Base-by-base conservation (phyloP, 2,797 vertebrate genomes). In the Synaphobranchus kaupii region DNA sequence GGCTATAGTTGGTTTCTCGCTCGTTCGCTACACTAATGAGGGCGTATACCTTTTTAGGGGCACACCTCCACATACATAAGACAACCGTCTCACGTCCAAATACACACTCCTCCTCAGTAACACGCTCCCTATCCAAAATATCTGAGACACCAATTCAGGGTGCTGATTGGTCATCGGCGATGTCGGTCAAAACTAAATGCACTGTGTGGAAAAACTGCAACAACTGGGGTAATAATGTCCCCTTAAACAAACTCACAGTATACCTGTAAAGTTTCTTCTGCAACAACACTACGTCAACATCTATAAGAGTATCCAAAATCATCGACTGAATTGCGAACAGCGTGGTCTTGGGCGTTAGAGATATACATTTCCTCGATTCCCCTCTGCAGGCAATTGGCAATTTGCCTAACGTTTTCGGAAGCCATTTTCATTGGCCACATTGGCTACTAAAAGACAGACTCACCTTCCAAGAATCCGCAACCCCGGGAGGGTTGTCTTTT, bases 351-450 rank as follows among this genome's bases (percentile, higher is more conserved):
- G n/a, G 8, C 80, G 25, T 56, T 13, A 56, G 60, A 34, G 63
- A n/a, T 31, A 28, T 52, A 84, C 22, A 60, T 86, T 87, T 31
- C 71, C 84, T 83, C 84, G 83, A 58, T 76, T 87, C 58, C 89
- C 84, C 54, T 89, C 90, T 90, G 92, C 92, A 94, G 91, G 88
- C 92, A 34, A 34, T 90, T 94, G 94, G 94, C 94, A 90, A 94
- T 84, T 92, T 92, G 93, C 94, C 94, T 90, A 87, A 90, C 87
- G 87, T 89, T 92, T 93, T 94, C 94, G 95, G 96, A 94, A 96
- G 97, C 97, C 97, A 97, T 97, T 92, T 97, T 97, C 95, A 96
- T 92, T 96, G 96, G 97, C 96, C 97, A 96, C 96, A 92, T 93
- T 96, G 97, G 97, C 97, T 90, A 97, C 95, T 92, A n/a, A 47